These are phyloP conservation scores for Rhagium mordax DNA, from an alignment of 2,888 invertebrate species.

Conservation along the genomic window DNA sequence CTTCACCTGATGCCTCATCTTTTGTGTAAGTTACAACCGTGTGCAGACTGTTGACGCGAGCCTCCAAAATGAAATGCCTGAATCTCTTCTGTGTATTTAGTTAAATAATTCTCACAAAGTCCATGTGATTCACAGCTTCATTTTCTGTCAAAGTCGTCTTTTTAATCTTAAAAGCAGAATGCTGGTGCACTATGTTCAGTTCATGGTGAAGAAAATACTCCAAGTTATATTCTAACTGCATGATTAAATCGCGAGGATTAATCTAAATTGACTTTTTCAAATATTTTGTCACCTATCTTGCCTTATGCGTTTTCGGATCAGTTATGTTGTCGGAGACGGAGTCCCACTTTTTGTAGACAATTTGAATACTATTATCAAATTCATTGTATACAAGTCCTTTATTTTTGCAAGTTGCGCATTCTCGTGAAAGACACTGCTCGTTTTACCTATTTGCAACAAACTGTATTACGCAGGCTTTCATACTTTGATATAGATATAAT, in stretches of 20 bases:
- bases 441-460: not conserved
- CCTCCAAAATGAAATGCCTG: constrained; percentile 51
- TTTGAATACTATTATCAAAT: constrained; percentile 17
- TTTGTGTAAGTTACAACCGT: constrained; percentile 23
- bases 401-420: constrained; percentile 7
- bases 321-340: constrained; percentile 9
- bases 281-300: constrained; percentile 15
- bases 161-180: constrained; percentile 14
- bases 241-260: constrained; percentile 20
- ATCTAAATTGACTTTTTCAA: constrained; percentile 3
- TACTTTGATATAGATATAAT: not conserved
- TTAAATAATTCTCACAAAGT: constrained; percentile 47
- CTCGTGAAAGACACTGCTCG: not conserved
- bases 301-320: constrained; percentile 11
- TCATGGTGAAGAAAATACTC: constrained; percentile 15
- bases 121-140: constrained; percentile 45
- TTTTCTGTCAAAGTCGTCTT: constrained; percentile 38
- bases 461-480: not conserved
- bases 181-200: constrained; percentile 21
- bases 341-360: constrained; percentile 21
- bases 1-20: constrained; percentile 9
- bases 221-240: constrained; percentile 13
- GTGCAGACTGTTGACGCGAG: constrained; percentile 42
- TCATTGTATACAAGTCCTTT: constrained; percentile 15
- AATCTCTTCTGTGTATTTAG: constrained; percentile 47